Percentiles rank a stretch among this genome's conserved stretches.
These are phyloP conservation scores for Ophiothrix spiculata DNA, from an alignment of 35 echinoderm and acorn worm genomes.

Conservation along the genomic window DNA sequence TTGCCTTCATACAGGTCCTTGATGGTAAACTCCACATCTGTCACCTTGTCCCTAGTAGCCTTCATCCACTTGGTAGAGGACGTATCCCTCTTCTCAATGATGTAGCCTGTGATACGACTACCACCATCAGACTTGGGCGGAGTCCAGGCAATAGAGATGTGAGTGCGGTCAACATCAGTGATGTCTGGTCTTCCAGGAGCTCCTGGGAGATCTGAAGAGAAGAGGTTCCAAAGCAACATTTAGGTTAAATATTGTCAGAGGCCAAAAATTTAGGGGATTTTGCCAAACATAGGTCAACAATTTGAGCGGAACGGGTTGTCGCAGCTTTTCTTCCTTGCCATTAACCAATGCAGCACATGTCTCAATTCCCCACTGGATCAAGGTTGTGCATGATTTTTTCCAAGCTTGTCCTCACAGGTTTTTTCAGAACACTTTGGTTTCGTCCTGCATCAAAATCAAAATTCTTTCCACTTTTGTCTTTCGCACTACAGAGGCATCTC, in stretches of 20 bases:
- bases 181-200: constrained; percentile 55
- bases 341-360: background rate
- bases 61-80: constrained; percentile 76
- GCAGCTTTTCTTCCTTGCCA: background rate
- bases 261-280: background rate
- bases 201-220: constrained; percentile 51
- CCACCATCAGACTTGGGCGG: constrained; percentile 70
- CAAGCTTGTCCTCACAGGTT: too few relatives aligned
- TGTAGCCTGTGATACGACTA: constrained; percentile 75
- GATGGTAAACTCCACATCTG: constrained; percentile 72
- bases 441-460: too few relatives aligned
- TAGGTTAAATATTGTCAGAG: background rate
- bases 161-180: constrained; percentile 41
- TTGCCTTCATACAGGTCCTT: constrained; percentile 57
- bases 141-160: constrained; percentile 77
- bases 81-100: constrained; percentile 80
- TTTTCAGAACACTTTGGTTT: too few relatives aligned
- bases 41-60: constrained; percentile 57
- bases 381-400: too few relatives aligned
- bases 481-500: too few relatives aligned
- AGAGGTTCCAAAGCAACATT: constrained; percentile 14
- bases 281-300: background rate
- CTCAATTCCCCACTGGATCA: too few relatives aligned
- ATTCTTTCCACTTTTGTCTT: too few relatives aligned
- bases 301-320: background rate